phyloP scores from a whole-genome alignment of 2,113 vertebrate species.

The Alosa alosa region DNA sequence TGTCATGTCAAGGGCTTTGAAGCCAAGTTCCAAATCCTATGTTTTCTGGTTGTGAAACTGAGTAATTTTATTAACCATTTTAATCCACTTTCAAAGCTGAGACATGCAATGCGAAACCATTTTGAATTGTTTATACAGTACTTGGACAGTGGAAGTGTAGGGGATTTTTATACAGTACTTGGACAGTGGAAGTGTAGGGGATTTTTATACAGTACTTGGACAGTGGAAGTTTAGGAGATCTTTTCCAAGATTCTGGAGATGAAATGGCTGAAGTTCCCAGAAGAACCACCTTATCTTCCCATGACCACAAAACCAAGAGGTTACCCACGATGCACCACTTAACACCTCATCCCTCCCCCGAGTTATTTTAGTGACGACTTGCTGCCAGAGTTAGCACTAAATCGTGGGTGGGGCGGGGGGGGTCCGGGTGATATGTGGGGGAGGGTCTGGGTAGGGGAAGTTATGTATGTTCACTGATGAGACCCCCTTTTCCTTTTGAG shows the following conservation, averaged over 20 bases:
- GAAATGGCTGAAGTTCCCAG: constrained; percentile 19
- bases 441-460: constrained; percentile 47
- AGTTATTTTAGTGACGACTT: constrained; percentile 56
- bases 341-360: constrained; percentile 53
- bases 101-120: background rate
- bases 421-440: constrained; percentile 31
- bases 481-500: constrained; percentile 41
- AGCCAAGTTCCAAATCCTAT: background rate
- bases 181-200: background rate
- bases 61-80: background rate
- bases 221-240: background rate
- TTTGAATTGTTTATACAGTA: background rate
- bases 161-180: background rate
- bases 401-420: constrained; percentile 25
- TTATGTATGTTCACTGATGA: constrained; percentile 47
- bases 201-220: background rate
- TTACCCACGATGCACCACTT: constrained; percentile 58
- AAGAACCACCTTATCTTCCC: constrained; percentile 39
- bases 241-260: background rate
- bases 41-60: background rate
- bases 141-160: too few relatives aligned
- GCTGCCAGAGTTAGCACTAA: constrained; percentile 45
- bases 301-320: constrained; percentile 44
- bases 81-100: background rate
- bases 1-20: background rate